These are phyloP conservation scores for Pocillopora meandrina DNA, from an alignment of 92 coral and sea anemone species.

Conservation along the genomic window DNA sequence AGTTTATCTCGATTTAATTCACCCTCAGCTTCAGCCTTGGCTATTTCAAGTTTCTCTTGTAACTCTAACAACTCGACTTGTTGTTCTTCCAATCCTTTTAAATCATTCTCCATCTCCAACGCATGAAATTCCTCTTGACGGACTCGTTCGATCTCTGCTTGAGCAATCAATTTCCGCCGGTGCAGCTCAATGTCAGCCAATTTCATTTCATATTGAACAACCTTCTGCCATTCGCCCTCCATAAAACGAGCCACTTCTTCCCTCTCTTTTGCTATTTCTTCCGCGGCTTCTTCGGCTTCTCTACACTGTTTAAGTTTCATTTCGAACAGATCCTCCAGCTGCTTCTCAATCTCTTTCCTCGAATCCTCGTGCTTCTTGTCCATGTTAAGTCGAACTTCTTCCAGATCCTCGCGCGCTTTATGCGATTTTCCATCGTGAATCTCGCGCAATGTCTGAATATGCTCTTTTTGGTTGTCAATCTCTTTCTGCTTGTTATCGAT, in stretches of 20 bases:
- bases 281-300: slow-evolving; percentile 38
- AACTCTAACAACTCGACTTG: slow-evolving; percentile 60
- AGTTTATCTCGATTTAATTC: slow-evolving; percentile 48
- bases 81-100: slow-evolving; percentile 68
- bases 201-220: slow-evolving; percentile 82
- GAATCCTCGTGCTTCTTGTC: slow-evolving; percentile 61
- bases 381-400: slow-evolving; percentile 57
- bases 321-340: slow-evolving; percentile 68
- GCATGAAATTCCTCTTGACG: slow-evolving; percentile 59
- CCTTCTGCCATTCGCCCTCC: slow-evolving; percentile 83
- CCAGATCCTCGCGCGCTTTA: slow-evolving; percentile 69
- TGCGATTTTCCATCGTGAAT: slow-evolving; percentile 68
- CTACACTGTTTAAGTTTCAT: slow-evolving; percentile 41
- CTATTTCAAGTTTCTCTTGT: slow-evolving; percentile 50
- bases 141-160: slow-evolving; percentile 65
- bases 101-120: slow-evolving; percentile 75
- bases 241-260: slow-evolving; percentile 59
- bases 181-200: slow-evolving; percentile 87
- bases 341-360: slow-evolving; percentile 56
- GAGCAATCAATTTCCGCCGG: slow-evolving; percentile 66
- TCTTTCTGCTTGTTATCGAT: slow-evolving; percentile 81
- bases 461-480: slow-evolving; percentile 83
- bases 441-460: slow-evolving; percentile 70
- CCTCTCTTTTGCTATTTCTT: slow-evolving; percentile 57
- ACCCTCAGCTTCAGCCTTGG: slow-evolving; percentile 51